phyloP scores from a whole-genome alignment of 1,140 invertebrate genomes.

The Bombus balteatus region DNA sequence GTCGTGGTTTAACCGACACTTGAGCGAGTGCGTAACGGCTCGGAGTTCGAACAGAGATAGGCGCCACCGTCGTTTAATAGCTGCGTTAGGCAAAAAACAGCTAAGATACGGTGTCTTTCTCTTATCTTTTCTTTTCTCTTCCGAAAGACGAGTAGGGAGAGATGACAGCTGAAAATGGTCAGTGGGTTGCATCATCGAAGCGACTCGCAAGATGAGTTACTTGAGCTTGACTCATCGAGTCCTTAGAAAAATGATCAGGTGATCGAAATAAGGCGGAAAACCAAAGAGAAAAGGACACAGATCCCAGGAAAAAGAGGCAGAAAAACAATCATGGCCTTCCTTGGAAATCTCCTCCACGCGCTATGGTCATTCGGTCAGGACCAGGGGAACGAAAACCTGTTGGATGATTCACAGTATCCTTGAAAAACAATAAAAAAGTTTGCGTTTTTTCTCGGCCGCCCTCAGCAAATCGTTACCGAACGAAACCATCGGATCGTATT shows the following conservation, averaged over 20 bases:
- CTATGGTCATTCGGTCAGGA: neutral
- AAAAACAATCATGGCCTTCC: neutral
- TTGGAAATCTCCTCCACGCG: neutral
- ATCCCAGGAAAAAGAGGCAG: neutral
- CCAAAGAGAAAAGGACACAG: too few species aligned
- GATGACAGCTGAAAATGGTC: too few species aligned
- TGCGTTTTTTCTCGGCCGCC: neutral
- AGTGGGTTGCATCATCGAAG: too few species aligned
- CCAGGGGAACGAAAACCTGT: constrained; percentile 6
- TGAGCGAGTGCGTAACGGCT: constrained; percentile 28
- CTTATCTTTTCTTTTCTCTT: neutral
- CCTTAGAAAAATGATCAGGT: neutral
- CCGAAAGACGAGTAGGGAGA: rapidly evolving
- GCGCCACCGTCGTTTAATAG: neutral
- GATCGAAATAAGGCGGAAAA: neutral
- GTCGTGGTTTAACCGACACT: constrained; percentile 32
- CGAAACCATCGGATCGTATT: neutral
- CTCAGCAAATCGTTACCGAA: neutral
- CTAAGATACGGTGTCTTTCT: neutral
- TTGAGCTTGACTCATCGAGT: constrained; percentile 20
- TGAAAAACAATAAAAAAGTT: neutral
- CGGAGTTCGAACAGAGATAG: neutral
- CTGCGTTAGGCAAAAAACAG: neutral
- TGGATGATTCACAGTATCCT: constrained; percentile 43
- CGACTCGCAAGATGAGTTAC: constrained; percentile 10